Evolutionary conservation across 2,888 invertebrate species (phyloP), one percentile per base, ranked within the genome.

Genomic region (Acrobeloides nanus): DNA sequence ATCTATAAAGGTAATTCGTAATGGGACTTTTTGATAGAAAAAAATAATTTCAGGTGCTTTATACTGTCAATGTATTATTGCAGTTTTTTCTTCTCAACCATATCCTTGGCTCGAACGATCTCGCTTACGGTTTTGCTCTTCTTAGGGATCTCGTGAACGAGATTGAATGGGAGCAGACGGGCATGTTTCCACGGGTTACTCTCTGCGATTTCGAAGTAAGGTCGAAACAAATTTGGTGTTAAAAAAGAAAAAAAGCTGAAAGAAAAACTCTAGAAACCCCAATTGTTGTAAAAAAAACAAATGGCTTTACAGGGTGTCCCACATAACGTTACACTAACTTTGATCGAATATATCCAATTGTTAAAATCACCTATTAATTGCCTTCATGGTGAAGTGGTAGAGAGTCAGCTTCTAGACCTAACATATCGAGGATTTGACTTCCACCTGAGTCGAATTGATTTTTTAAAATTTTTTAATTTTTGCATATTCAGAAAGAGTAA

Each of bases 111-210:
- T 66, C 67, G 17, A 62, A 63, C 38, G 68, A 70, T 47, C 53
- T 73, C 38, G 64, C 67, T 24, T 73, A 74, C 56, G 73, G 73
- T 32, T 71, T 74, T 52, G 63, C 67, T 17, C 54, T 73, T n/a
- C 56, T 73, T 37, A 66, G 52, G 29, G 70, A 73, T 57, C 51
- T 73, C 26, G 59, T 74, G 59, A 61, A 62, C 34, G 72, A 70
- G 48, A 65, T 68, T 12, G 72, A 73, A 46, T 73, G 73, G 73
- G 72, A 73, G 44, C 66, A 73, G 42, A 73, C 72, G 18, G 72
- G 72, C 43, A 72, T 72, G 68, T 72, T 72, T 51, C 72, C 72
- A 4, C 53, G 72, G 38, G 72, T 72, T 12, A 72, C 72, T n/a
- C 58, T 72, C n/a, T 72, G 72, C 46, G 72, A 72, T 39, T 72